Percentiles rank a stretch among this genome's conserved stretches.
phyloP scores from a whole-genome alignment of 1,140 invertebrate species.

The Drosophila serrata region DNA sequence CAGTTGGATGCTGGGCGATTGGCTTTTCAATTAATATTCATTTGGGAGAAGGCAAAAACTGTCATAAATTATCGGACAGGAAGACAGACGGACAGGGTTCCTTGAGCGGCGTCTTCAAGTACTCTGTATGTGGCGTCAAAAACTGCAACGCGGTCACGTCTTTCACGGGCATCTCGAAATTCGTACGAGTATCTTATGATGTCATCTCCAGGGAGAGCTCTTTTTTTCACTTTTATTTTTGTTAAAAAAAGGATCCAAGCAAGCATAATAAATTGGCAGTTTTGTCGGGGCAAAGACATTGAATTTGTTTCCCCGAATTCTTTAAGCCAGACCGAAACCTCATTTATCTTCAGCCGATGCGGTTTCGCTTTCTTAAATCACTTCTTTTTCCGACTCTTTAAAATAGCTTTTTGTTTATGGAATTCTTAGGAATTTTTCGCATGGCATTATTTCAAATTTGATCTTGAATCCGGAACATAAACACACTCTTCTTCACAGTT shows the following conservation, averaged over 20 bases:
- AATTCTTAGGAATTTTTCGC: constrained; percentile 17
- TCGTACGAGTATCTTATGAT: constrained; percentile 47
- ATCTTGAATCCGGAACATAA: constrained; percentile 16
- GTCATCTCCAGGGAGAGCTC: constrained; percentile 46
- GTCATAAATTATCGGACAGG: constrained; percentile 66
- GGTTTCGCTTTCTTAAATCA: constrained; percentile 28
- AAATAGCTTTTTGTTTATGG: constrained; percentile 30
- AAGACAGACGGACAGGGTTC: constrained; percentile 30
- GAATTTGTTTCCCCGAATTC: constrained; percentile 71
- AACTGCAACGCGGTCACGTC: constrained; percentile 64
- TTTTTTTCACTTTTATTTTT: constrained; percentile 1
- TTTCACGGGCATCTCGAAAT: constrained; percentile 30
- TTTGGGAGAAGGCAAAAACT: constrained; percentile 62
- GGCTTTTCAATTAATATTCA: constrained; percentile 74
- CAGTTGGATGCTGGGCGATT: constrained; percentile 46
- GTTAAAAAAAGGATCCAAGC: constrained; percentile 35
- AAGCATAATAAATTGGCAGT: constrained; percentile 66
- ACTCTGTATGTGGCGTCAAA: constrained; percentile 24
- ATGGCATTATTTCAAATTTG: constrained; percentile 18
- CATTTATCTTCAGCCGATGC: constrained; percentile 34
- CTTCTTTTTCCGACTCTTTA: not conserved
- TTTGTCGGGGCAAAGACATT: constrained; percentile 27
- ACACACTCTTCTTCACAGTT: constrained; percentile 31
- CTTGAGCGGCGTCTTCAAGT: constrained; percentile 65
- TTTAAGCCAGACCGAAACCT: constrained; percentile 31